Percentiles rank a stretch among this genome's conserved stretches.
phyloP scores from a whole-genome alignment of 2,888 invertebrate species.

The Agrochola lota region DNA sequence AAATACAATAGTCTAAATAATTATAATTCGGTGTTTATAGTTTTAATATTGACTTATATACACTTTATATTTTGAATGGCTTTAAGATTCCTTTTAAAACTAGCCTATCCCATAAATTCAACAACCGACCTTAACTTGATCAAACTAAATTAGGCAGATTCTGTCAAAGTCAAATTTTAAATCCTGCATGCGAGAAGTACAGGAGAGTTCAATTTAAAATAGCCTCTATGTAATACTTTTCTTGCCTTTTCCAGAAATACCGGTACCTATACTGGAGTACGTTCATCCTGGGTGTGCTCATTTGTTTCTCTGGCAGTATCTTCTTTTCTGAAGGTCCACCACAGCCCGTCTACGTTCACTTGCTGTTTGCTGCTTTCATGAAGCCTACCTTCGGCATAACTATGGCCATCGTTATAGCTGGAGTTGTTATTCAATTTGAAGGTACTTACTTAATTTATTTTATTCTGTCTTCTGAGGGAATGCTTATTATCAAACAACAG shows the following conservation, averaged over 20 bases:
- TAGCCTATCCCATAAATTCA: background rate
- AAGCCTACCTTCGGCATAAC: slow-evolving; percentile 61
- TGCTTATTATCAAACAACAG: background rate
- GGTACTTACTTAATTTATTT: slow-evolving; percentile 59
- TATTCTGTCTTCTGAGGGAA: background rate
- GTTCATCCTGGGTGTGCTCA: slow-evolving; percentile 52
- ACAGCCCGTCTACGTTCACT: slow-evolving; percentile 39
- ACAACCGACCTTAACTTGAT: background rate
- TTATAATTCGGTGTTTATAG: no score
- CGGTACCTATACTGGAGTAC: slow-evolving; percentile 66
- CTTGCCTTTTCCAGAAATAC: slow-evolving; percentile 70
- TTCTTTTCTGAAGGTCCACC: slow-evolving; percentile 67
- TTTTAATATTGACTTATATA: background rate
- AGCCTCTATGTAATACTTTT: background rate
- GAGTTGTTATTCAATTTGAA: slow-evolving; percentile 71
- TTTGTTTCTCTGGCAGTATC: slow-evolving; percentile 56
- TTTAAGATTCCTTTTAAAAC: background rate
- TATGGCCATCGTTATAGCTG: slow-evolving; percentile 59
- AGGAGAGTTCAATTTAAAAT: background rate
- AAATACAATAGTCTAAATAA: background rate
- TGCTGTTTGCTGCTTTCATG: slow-evolving; percentile 61
- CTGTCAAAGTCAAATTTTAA: background rate
- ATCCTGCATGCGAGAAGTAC: background rate
- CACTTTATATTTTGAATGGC: background rate
- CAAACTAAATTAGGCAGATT: background rate